Conservation (phyloP, 2,888 invertebrate species). For the Chrysodeixis includens region DNA sequence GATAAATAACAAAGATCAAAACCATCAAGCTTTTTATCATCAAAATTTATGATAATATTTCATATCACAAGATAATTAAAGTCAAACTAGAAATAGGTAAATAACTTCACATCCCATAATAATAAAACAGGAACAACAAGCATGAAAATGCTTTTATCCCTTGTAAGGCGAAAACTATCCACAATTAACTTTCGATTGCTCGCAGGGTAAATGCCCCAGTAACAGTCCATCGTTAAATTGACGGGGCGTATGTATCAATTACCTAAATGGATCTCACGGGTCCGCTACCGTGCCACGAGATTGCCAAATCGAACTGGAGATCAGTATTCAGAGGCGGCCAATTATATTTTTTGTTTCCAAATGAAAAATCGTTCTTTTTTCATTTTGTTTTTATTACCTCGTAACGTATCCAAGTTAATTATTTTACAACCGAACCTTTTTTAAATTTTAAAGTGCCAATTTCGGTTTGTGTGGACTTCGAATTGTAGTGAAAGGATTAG, state of each 20-base stretch:
- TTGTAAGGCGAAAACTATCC: conserved; percentile 52
- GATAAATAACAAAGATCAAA: too few species aligned
- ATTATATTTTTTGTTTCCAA: conserved; percentile 47
- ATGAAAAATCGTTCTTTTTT: conserved; percentile 27
- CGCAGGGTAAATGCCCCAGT: conserved; percentile 61
- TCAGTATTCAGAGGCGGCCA: conserved; percentile 46
- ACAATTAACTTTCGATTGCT: conserved; percentile 61
- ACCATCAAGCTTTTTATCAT: too few species aligned
- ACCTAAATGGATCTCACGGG: conserved; percentile 75
- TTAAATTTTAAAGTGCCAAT: background rate
- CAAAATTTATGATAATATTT: too few species aligned
- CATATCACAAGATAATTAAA: too few species aligned
- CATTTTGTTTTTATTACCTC: conserved; percentile 3
- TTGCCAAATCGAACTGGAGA: conserved; percentile 52
- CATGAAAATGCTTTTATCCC: background rate
- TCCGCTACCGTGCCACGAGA: conserved; percentile 42
- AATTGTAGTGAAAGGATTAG: background rate
- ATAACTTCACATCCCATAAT: background rate
- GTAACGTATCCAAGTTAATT: background rate
- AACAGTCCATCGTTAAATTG: conserved; percentile 63
- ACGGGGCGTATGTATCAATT: conserved; percentile 80
- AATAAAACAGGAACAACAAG: background rate
- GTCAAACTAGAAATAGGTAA: too few species aligned
- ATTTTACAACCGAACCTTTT: background rate
- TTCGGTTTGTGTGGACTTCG: background rate